Evolutionary conservation across 2,113 vertebrate genomes (phyloP).

Genomic region (Miniopterus natalensis): DNA sequence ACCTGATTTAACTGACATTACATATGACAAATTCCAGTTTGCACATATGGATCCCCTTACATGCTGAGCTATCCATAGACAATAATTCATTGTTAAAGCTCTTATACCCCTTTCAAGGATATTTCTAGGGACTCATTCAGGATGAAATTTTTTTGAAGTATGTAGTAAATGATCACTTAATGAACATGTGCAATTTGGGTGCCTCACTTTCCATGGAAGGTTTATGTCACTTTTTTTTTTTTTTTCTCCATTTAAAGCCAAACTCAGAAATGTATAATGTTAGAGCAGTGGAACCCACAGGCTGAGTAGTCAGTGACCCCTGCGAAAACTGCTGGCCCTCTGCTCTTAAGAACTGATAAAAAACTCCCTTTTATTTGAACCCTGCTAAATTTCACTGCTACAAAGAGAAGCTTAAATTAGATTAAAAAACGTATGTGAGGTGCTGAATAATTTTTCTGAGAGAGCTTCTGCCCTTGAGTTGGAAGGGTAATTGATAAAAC

Average conservation of each 20-base stretch:
- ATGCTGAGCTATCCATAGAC: slow-evolving; percentile 79
- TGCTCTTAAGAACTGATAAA: slow-evolving; percentile 55
- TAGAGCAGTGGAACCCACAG: background rate
- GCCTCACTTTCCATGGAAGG: slow-evolving; percentile 51
- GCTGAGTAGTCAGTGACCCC: slow-evolving; percentile 31
- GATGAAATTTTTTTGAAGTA: slow-evolving; percentile 77
- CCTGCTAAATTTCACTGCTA: slow-evolving; percentile 60
- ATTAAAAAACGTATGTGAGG: slow-evolving; percentile 45
- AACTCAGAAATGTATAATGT: slow-evolving; percentile 47
- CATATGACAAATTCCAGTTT: slow-evolving; percentile 84
- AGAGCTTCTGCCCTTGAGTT: slow-evolving; percentile 31
- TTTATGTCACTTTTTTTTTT: background rate
- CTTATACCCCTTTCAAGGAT: slow-evolving; percentile 82
- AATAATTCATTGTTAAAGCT: slow-evolving; percentile 85
- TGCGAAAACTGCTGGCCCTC: slow-evolving; percentile 5
- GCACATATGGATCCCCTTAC: slow-evolving; percentile 86
- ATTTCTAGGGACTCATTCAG: slow-evolving; percentile 83
- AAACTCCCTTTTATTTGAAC: slow-evolving; percentile 58
- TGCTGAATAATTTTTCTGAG: slow-evolving; percentile 60
- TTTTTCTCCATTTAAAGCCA: slow-evolving; percentile 52
- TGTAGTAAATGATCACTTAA: slow-evolving; percentile 82
- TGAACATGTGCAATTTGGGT: slow-evolving; percentile 69
- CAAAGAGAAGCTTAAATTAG: slow-evolving; percentile 36
- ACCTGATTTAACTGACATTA: slow-evolving; percentile 89
- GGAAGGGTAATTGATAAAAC: slow-evolving; percentile 12